Conservation (phyloP, 2,797 vertebrate species). For the Hydrophis major region DNA sequence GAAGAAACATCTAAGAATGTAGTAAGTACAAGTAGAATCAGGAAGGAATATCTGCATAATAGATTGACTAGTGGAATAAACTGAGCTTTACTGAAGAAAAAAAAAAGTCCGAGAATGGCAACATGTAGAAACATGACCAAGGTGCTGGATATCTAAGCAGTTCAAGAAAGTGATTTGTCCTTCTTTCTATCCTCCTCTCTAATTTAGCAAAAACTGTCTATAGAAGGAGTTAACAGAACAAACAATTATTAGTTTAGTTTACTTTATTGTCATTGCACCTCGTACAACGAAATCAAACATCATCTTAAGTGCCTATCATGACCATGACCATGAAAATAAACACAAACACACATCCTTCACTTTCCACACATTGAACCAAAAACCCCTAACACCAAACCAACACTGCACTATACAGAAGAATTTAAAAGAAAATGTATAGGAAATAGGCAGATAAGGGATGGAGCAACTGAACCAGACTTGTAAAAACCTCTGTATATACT, state of each 20-base stretch:
- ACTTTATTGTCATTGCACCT: too few relatives aligned
- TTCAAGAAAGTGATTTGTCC: background rate
- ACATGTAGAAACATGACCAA: background rate
- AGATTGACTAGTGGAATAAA: background rate
- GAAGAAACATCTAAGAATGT: background rate
- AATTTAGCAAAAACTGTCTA: background rate
- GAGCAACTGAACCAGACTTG: background rate
- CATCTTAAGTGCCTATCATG: too few relatives aligned
- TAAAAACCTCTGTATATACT: background rate
- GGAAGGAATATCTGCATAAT: background rate
- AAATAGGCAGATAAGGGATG: background rate
- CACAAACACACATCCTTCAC: too few relatives aligned
- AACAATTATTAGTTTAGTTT: background rate
- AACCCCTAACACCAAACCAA: too few relatives aligned
- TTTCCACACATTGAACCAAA: too few relatives aligned
- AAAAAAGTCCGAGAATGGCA: background rate
- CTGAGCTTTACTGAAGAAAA: background rate
- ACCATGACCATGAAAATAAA: too few relatives aligned
- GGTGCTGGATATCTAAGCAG: background rate
- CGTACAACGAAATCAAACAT: too few relatives aligned
- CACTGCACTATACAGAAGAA: too few relatives aligned
- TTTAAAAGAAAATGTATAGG: background rate
- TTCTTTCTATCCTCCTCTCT: background rate
- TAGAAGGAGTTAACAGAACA: background rate
- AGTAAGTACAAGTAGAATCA: background rate